Evolutionary conservation across 2,113 vertebrate species (phyloP).

Genomic region (Melozone crissalis): DNA sequence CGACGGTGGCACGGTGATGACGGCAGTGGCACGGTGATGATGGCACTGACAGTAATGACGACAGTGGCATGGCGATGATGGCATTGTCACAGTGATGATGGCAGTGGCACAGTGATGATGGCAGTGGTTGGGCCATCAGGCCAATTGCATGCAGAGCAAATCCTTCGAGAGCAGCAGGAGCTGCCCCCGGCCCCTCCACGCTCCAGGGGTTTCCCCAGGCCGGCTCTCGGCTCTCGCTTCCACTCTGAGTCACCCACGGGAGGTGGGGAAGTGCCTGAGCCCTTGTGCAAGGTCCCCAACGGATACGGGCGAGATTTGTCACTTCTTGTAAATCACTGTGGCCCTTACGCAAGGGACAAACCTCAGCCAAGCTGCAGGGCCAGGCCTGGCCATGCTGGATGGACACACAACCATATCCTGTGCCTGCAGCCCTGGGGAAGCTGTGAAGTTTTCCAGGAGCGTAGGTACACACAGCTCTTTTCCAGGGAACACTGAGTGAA

Average conservation of each 20-base stretch:
- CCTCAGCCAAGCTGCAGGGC: background rate
- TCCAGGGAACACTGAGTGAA: fast-evolving
- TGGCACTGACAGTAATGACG: fast-evolving
- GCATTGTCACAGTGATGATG: fast-evolving
- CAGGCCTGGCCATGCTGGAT: fast-evolving
- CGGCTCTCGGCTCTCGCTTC: background rate
- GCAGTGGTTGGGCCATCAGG: fast-evolving
- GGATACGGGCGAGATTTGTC: fast-evolving
- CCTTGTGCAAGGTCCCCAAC: background rate
- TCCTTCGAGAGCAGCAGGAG: background rate
- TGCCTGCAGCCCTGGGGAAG: background rate
- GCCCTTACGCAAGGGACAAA: background rate
- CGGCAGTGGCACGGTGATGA: background rate
- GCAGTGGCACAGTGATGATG: fast-evolving
- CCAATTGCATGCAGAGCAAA: fast-evolving
- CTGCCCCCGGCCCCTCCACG: background rate
- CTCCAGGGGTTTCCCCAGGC: background rate
- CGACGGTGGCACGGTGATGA: too few relatives aligned
- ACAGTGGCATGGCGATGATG: too few relatives aligned
- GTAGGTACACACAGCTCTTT: fast-evolving
- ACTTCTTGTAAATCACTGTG: background rate
- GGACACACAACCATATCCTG: background rate
- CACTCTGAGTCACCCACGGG: background rate
- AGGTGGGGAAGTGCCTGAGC: background rate
- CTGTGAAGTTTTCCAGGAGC: background rate